A percentile compares a stretch with the other conserved stretches of the same genome.
Conservation (phyloP, 2,888 invertebrate genomes). For the Tetragnatha montana region DNA sequence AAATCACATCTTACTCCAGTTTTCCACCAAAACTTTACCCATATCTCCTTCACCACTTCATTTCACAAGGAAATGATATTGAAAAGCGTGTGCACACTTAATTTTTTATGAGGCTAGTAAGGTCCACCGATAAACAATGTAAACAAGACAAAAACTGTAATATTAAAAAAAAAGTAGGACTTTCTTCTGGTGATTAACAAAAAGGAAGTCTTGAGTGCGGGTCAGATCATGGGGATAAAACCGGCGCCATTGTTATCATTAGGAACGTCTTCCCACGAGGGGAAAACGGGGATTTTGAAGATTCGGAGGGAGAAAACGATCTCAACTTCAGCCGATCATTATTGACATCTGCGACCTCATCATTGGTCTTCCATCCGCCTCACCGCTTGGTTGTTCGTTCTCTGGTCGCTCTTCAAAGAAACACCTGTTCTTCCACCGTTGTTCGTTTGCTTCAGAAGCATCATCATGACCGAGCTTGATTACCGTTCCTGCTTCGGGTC, state of each 20-base stretch:
- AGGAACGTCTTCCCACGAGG: not conserved
- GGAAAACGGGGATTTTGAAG: slow-evolving; percentile 16
- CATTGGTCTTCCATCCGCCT: not conserved
- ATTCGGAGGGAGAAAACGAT: not conserved
- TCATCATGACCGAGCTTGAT: slow-evolving; percentile 60
- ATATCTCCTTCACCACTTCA: not conserved
- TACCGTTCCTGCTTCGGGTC: slow-evolving; percentile 64
- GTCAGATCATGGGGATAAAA: slow-evolving; percentile 32
- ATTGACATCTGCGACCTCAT: not conserved
- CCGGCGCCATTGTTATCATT: slow-evolving; percentile 9
- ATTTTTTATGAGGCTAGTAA: slow-evolving; percentile 33
- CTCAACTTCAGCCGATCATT: not conserved
- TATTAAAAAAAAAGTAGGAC: not conserved
- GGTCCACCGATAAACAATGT: not conserved
- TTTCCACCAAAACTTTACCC: not conserved
- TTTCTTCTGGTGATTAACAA: not conserved
- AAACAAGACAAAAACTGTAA: not conserved
- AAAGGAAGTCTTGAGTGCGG: not conserved
- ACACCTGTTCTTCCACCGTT: not conserved
- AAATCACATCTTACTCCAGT: not conserved
- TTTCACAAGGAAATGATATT: not conserved
- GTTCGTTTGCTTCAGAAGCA: not conserved
- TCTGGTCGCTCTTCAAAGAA: not conserved
- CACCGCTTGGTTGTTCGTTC: not conserved
- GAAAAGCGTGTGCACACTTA: not conserved